Conservation (phyloP, 2,888 invertebrate species). For the Halictus quadricinctus region DNA sequence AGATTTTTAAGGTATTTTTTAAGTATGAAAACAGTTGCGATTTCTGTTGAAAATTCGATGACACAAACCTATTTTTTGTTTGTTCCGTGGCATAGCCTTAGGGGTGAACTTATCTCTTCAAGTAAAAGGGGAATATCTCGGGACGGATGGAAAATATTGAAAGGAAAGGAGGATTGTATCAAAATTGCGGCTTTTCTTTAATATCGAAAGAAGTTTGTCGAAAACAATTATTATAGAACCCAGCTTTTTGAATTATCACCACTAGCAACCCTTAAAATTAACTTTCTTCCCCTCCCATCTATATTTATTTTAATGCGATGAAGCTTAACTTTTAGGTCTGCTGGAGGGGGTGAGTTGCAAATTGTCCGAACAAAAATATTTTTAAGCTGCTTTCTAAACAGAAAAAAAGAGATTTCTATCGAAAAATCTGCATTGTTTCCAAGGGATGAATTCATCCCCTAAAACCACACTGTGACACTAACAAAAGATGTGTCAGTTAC, state of each 20-base stretch:
- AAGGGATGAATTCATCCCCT: not conserved
- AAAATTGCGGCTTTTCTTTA: not conserved
- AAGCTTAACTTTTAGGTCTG: too few relatives aligned
- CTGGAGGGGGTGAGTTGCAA: too few relatives aligned
- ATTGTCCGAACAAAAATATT: not conserved
- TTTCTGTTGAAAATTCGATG: not conserved
- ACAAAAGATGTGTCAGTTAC: not conserved
- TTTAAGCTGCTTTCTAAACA: not conserved
- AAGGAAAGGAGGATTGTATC: not conserved
- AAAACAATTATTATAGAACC: not conserved
- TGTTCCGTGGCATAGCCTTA: not conserved
- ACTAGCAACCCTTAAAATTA: too few relatives aligned
- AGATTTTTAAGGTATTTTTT: not conserved
- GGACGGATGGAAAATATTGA: constrained; percentile 5
- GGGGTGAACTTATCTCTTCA: not conserved
- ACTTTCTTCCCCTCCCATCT: too few relatives aligned
- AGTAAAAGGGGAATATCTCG: not conserved
- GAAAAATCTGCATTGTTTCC: not conserved
- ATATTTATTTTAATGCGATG: too few relatives aligned
- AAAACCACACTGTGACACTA: not conserved
- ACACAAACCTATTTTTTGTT: not conserved
- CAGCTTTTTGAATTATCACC: too few relatives aligned
- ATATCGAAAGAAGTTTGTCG: not conserved
- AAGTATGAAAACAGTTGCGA: not conserved
- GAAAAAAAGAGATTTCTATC: not conserved